These are phyloP conservation scores for Tillus elongatus DNA, from an alignment of 2,888 invertebrate genomes.

Conservation along the genomic window DNA sequence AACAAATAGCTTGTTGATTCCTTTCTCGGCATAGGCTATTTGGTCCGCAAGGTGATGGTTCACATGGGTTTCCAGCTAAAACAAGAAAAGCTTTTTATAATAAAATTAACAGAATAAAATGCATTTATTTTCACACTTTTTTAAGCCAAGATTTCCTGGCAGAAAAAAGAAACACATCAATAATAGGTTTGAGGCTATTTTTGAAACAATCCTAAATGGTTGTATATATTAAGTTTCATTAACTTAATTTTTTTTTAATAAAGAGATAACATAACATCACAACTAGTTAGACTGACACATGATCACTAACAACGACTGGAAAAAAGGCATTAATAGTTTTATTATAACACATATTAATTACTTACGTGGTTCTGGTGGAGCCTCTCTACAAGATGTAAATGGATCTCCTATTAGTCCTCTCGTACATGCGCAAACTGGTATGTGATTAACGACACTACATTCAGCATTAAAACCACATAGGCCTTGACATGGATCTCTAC, in stretches of 20 bases:
- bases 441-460: conserved; percentile 72
- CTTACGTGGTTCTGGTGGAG: conserved; percentile 50
- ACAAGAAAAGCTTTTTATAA: neutral
- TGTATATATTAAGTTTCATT: no score
- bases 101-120: neutral
- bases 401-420: conserved; percentile 75
- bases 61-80: conserved; percentile 45
- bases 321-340: no score
- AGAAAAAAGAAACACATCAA: no score
- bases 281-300: no score
- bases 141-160: no score
- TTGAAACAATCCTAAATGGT: no score
- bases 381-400: conserved; percentile 63
- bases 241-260: no score
- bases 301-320: no score
- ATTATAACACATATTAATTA: conserved; percentile 18
- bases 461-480: conserved; percentile 76
- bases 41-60: conserved; percentile 53
- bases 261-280: no score
- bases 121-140: no score
- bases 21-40: conserved; percentile 50
- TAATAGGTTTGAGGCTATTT: no score
- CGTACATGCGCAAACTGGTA: conserved; percentile 72
- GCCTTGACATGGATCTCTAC: conserved; percentile 77
- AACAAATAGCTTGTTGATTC: conserved; percentile 51